Conservation (phyloP, 2,888 invertebrate species). For the Eupeodes latifasciatus region DNA sequence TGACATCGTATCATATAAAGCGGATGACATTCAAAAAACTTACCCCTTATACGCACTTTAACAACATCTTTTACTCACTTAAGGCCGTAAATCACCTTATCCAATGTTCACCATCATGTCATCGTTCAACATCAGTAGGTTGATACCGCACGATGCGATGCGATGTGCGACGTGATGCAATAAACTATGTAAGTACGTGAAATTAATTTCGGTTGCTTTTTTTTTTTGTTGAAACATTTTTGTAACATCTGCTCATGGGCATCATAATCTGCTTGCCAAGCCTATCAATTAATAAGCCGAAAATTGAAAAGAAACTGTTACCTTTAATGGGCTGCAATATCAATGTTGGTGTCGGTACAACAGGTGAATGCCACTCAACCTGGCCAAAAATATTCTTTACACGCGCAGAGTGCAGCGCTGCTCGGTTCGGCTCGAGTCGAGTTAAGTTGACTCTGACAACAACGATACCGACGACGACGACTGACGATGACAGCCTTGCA, state of each 20-base stretch:
- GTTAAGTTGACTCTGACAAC: neutral
- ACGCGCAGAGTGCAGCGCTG: neutral
- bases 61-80: conserved; percentile 26
- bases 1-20: neutral
- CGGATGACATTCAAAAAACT: conserved; percentile 23
- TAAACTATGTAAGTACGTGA: conserved; percentile 41
- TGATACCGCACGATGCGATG: neutral
- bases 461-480: neutral
- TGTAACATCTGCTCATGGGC: conserved; percentile 10
- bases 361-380: conserved; percentile 69
- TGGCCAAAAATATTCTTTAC: conserved; percentile 21
- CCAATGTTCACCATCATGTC: conserved; percentile 53
- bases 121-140: neutral
- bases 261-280: conserved; percentile 18
- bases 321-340: conserved; percentile 60
- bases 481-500: conserved; percentile 63
- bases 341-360: conserved; percentile 26
- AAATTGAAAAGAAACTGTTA: conserved; percentile 57
- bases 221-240: conserved; percentile 6
- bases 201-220: conserved; percentile 33
- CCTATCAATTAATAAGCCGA: conserved; percentile 73
- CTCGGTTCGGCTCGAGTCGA: neutral
- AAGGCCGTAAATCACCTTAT: conserved; percentile 61
- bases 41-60: conserved; percentile 12
- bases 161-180: conserved; percentile 47